A percentile compares a stretch with the other conserved stretches of the same genome.
These are phyloP conservation scores for Rhogogaster chlorosoma DNA, from an alignment of 2,888 invertebrate species.

Conservation along the genomic window DNA sequence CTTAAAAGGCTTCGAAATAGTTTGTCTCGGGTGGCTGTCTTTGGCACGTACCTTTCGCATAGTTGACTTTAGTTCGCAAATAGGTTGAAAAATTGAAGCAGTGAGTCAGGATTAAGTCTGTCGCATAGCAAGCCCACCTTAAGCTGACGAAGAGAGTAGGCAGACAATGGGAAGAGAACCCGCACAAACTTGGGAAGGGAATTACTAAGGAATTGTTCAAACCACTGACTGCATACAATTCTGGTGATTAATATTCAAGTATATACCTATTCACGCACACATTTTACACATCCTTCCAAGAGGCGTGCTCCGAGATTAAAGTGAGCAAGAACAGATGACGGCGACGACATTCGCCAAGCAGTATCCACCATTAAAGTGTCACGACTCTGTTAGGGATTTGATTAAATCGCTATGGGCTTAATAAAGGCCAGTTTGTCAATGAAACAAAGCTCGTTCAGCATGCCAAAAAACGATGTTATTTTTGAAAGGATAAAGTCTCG, in stretches of 20 bases:
- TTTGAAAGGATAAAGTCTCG: not conserved
- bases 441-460: not conserved
- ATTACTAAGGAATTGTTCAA: conserved; percentile 39
- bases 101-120: conserved; percentile 58
- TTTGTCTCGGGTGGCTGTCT: conserved; percentile 12
- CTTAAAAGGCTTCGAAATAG: conserved; percentile 36
- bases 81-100: conserved; percentile 63
- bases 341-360: conserved; percentile 17
- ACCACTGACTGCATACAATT: conserved; percentile 30
- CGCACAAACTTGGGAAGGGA: conserved; percentile 53
- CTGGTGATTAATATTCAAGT: conserved; percentile 38
- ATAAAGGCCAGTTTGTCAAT: not conserved
- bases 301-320: conserved; percentile 35
- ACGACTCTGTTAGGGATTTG: conserved; percentile 26
- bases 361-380: conserved; percentile 25
- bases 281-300: not conserved
- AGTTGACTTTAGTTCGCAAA: conserved; percentile 57
- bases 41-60: conserved; percentile 35
- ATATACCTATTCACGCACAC: not conserved
- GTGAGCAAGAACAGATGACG: conserved; percentile 34
- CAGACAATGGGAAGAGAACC: conserved; percentile 69
- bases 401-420: not conserved
- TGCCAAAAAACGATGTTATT: not conserved
- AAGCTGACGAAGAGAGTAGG: conserved; percentile 65
- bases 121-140: conserved; percentile 51